These are phyloP conservation scores for Meiosimyza decipiens DNA, from an alignment of 2,888 invertebrate genomes.

Conservation along the genomic window DNA sequence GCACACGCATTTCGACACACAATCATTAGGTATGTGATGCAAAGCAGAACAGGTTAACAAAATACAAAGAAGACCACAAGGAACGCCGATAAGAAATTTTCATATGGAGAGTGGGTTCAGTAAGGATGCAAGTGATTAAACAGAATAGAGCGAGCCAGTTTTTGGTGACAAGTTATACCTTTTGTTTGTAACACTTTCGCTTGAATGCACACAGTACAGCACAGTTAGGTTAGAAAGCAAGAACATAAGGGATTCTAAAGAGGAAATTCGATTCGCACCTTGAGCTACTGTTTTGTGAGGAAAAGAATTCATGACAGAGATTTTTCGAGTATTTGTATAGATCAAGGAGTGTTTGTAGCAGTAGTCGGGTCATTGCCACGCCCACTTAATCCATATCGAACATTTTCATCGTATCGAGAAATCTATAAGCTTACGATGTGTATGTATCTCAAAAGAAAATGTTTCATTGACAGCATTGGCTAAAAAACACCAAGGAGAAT, in stretches of 20 bases:
- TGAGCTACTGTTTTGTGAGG: too few species aligned
- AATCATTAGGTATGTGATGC: background rate
- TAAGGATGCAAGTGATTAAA: constrained; percentile 29
- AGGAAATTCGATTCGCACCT: too few species aligned
- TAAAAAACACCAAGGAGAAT: too few species aligned
- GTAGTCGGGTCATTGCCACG: too few species aligned
- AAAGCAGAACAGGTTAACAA: constrained; percentile 45
- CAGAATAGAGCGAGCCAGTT: background rate
- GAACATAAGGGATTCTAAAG: background rate
- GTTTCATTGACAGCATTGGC: too few species aligned
- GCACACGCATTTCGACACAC: constrained; percentile 15
- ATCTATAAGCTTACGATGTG: too few species aligned
- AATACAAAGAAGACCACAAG: constrained; percentile 46
- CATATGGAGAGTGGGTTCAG: background rate
- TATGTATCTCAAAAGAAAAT: too few species aligned
- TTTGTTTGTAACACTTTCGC: constrained; percentile 53
- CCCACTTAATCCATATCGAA: too few species aligned
- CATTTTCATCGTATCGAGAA: too few species aligned
- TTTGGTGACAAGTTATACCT: constrained; percentile 44
- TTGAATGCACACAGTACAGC: constrained; percentile 23
- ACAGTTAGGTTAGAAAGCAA: background rate
- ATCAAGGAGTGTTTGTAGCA: too few species aligned
- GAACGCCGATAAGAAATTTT: constrained; percentile 8
- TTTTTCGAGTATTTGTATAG: too few species aligned
- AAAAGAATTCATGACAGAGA: too few species aligned